Evolutionary conservation across 2,888 invertebrate species (phyloP), one percentile per base, ranked within the genome.

Genomic region (Laspeyria flexula): DNA sequence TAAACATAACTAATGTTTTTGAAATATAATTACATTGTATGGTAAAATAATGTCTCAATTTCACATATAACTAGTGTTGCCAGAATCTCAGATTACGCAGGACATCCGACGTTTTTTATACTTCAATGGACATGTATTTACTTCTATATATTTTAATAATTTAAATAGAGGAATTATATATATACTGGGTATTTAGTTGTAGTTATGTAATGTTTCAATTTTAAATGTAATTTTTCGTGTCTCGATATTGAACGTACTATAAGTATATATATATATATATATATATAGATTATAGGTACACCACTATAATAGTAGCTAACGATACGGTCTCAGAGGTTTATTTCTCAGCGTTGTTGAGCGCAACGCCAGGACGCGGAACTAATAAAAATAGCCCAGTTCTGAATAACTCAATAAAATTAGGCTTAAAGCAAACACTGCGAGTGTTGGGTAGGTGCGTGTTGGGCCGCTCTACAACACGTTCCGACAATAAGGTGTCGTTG

Each of bases 401-500:
- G 60, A 50, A 70, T 71, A 70, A 70, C 65, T 70, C 72, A 71
- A 70, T 70, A 72, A 70, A 69, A 72, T 70, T 63, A 63, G 72
- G 68, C 51, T 68, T 69, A 69, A 65, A 64, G 64, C 61, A 58
- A 69, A 70, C 62, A 65, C 64, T 59, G 66, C 43, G 43, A 41
- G 38, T 58, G 52, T 48, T 53, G 49, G 59, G 49, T 55, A 42
- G 48, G 53, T 50, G 61, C 44, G 52, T 52, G 55, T 40, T 47
- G 16, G 27, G 43, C 23, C 46, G 46, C 49, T 23, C 52, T 43
- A 48, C 47, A 57, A 73, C 84, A 83, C 82, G 83, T 79, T 73
- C 79, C 25, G 59, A 68, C 79, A 69, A 76, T 83, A 81, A 78
- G 73, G 75, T 69, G 71, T 67, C 70, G 79, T 59, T 63, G 63